Evolutionary conservation across 2,797 vertebrate genomes (phyloP), one percentile per base, ranked within the genome.

Genomic region (Enteromius afrohamiltoni): DNA sequence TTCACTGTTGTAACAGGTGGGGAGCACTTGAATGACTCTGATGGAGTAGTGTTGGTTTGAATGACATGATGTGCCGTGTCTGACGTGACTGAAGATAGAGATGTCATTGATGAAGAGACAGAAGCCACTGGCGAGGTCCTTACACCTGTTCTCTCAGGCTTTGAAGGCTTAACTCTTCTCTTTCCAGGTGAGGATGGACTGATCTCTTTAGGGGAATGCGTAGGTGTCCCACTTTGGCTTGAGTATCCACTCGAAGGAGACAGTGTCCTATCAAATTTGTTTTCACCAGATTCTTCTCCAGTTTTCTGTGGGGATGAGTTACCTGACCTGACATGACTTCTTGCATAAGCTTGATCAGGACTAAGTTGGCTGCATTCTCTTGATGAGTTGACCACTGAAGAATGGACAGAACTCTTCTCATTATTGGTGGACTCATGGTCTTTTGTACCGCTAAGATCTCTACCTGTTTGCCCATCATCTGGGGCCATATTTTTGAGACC

Each of bases 211-310:
- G 95, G 89, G 58, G 96, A 96, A 83, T 97, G 93, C 0, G 97
- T 98, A 7, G 98, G 98, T 0, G 97, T 99, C 58, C 97, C 97
- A 10, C 97, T 99, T 92, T 99, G 97, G 91, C 97, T 99, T 1
- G 98, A 99, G 89, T 99, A 99, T 37, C 98, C 98, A 23, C 98
- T 99, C 78, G 98, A 99, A 16, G 98, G 98, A 16, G 98, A 99
- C 91, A 99, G 93, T 58, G 98, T 99, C 90, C 96, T 95, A 89
- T 98, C 97, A 87, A 96, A 96, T 87, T 94, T 95, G 64, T 86
- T 92, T 26, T 89, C 92, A 73, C 92, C 94, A 1, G 92, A 92
- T 10, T 88, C 84, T 55, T 88, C 84, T 55, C 86, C 84, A 34
- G 60, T 79, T 88, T 94, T 95, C 84, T 92, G 91, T 67, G 92